Base-by-base conservation (phyloP, 2,113 vertebrate genomes). In the Geococcyx californianus region DNA sequence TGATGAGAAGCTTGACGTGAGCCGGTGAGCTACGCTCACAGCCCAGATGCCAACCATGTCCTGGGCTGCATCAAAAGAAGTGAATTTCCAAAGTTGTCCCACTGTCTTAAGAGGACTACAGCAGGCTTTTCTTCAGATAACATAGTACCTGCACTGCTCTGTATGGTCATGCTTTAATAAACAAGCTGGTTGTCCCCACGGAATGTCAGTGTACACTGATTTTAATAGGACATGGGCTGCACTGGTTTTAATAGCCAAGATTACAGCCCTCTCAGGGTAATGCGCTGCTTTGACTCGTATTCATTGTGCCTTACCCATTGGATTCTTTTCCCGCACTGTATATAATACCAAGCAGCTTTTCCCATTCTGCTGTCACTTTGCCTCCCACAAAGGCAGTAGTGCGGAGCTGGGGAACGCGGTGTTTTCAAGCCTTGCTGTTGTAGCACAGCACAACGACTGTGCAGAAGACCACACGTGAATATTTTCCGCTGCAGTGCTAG, bases 401-500 rank as follows among this genome's bases (percentile, higher is more conserved):
- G 1, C 55, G 68, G 67, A 66, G 33, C 82, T 54, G 64, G 59
- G 42, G n/a, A 77, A 62, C n/a, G 45, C 2, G 64, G 74, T 89
- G 63, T 72, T 92, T 87, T 49, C 72, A 67, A 29, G 47, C 29
- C 44, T 60, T 1, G 0, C 56, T 77, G 56, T 67, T 8, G 0
- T 84, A 94, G 82, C 63, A 7, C 73, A 66, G 81, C 7, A 51
- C 38, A 60, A 28, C 76, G 58, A 34, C 68, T 55, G 38, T 83
- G 90, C 49, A 85, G 83, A 21, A 36, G 63, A 78, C 51, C 73
- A 69, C 60, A 52, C 14, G 26, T 83, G 85, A 58, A 42, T 60
- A 36, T 91, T 94, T 84, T 91, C 84, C 40, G 26, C 90, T 82
- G 87, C 88, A 80, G 51, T 42, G 74, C 77, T 75, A 85, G 72